These are phyloP conservation scores for Argyresthia goedartella DNA, from an alignment of 2,888 invertebrate genomes.

Conservation along the genomic window DNA sequence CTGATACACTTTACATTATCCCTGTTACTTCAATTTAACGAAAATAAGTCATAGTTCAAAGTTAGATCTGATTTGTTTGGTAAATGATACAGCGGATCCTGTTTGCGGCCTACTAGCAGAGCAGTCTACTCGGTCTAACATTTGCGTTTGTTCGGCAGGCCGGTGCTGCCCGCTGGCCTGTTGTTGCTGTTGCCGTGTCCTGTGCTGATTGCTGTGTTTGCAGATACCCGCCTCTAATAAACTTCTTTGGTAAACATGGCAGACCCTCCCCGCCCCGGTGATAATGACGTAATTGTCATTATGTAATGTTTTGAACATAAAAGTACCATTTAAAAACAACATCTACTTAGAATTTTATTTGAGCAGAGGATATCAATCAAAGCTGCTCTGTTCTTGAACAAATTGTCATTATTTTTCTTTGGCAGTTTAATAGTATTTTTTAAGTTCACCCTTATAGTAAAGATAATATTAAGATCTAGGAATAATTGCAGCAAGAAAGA, in stretches of 20 bases:
- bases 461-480: background rate
- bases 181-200: constrained; percentile 38
- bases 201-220: constrained; percentile 30
- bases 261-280: constrained; percentile 37
- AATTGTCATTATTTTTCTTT: background rate
- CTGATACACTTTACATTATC: background rate
- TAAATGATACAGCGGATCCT: constrained; percentile 10
- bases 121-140: constrained; percentile 36
- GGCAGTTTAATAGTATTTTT: background rate
- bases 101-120: constrained; percentile 22
- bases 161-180: constrained; percentile 69
- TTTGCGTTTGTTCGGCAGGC: constrained; percentile 67
- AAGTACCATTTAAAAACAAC: background rate
- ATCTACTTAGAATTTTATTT: background rate
- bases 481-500: constrained; percentile 20
- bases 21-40: background rate
- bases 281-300: background rate
- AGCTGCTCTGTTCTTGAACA: background rate
- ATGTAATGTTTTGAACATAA: background rate
- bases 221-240: constrained; percentile 47
- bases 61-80: background rate
- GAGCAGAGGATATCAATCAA: background rate
- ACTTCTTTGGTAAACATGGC: constrained; percentile 41
- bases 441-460: background rate
- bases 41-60: background rate